Evolutionary conservation across 2,888 invertebrate genomes (phyloP), one percentile per base, ranked within the genome.

Genomic region (Harpagoxenus sublaevis): DNA sequence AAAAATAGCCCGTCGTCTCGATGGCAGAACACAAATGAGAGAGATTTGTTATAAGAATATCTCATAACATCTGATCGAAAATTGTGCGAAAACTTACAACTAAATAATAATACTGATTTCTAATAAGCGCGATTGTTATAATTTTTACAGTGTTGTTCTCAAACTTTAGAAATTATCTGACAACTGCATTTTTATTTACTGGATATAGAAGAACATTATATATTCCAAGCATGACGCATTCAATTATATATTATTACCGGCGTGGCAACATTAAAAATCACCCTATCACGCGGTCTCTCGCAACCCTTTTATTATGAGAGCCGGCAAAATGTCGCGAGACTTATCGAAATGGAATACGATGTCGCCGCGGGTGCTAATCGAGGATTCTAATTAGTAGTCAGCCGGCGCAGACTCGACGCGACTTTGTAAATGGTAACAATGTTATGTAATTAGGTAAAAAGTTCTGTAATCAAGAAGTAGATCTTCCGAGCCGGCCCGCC

Each of bases 371-470:
- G 89, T 90, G 91, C 90, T 92, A 93, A 94, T 92, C 93, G 92
- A 89, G 90, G 88, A 88, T 90, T 89, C 91, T 92, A 93, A 94
- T 94, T 94, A 93, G 94, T 93, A 94, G 93, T 94, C 93, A 88
- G 90, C 86, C 87, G 89, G 89, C 92, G 92, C 91, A 88, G 91
- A 86, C 88, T 84, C 91, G 91, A 90, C 89, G 93, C 92, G 93
- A 94, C 94, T 94, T 93, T 94, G 93, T 93, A 94, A 94, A 94
- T 94, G 93, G 92, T 94, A 94, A 94, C 94, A 94, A 94, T 94
- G 94, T 94, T 94, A 94, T 93, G 93, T 94, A 94, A 94, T 94
- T 94, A 94, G 94, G 93, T 94, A 94, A 94, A 94, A 95, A 94
- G 94, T 94, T 94, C 94, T 92, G 93, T 94, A 95, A 95, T 94